phyloP scores from a whole-genome alignment of 2,797 vertebrate genomes.

The Labroides dimidiatus region DNA sequence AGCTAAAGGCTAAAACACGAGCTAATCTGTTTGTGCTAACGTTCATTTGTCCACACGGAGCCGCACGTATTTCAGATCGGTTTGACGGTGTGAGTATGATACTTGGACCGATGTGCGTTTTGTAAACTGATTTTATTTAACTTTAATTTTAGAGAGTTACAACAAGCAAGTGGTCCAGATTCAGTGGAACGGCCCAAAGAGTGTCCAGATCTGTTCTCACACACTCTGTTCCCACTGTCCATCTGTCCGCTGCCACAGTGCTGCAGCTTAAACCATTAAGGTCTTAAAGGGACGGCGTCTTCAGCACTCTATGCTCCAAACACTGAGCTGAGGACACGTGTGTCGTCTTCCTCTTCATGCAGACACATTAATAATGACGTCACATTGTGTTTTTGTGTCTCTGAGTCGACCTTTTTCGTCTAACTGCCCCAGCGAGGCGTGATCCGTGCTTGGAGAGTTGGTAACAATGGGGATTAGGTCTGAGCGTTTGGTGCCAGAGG shows the following conservation, averaged over 20 bases:
- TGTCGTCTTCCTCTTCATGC: background rate
- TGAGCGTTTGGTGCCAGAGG: conserved; percentile 6
- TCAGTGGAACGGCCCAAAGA: conserved; percentile 13
- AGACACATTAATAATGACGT: conserved; percentile 10
- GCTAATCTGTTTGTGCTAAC: no score
- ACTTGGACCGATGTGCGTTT: no score
- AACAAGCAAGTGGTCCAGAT: conserved; percentile 28
- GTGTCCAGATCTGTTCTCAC: background rate
- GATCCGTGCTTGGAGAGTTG: background rate
- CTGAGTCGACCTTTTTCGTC: background rate
- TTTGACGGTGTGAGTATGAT: no score
- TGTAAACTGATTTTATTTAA: no score
- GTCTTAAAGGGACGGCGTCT: conserved; percentile 37
- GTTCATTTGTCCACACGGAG: no score
- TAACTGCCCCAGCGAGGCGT: background rate
- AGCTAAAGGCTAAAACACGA: no score
- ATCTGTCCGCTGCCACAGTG: conserved; percentile 44
- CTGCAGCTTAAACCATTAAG: conserved; percentile 60
- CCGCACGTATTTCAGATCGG: no score
- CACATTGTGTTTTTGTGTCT: no score
- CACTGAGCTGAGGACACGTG: conserved; percentile 13
- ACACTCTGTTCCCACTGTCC: conserved; percentile 25
- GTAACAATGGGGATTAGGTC: background rate
- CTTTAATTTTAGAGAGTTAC: no score
- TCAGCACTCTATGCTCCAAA: conserved; percentile 28